Conservation (phyloP, 1,140 invertebrate genomes). For the Papilio xuthus region DNA sequence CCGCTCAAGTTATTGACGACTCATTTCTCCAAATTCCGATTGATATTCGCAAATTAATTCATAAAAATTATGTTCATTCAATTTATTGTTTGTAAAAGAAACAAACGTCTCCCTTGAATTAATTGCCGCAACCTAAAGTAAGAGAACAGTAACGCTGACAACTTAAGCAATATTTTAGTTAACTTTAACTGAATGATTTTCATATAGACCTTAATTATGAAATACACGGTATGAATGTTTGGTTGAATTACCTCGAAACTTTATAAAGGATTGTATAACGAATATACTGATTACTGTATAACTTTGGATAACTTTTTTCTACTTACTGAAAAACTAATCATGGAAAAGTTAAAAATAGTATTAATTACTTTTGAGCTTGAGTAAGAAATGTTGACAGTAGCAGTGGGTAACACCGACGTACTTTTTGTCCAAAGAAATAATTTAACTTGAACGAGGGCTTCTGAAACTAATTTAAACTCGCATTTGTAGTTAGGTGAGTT, state of each 20-base stretch:
- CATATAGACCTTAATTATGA: too few relatives aligned
- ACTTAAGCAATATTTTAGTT: too few relatives aligned
- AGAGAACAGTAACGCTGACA: too few relatives aligned
- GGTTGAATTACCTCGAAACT: too few relatives aligned
- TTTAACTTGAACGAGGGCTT: conserved; percentile 21
- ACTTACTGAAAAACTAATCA: not conserved
- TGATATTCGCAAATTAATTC: not conserved
- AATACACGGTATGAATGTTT: too few relatives aligned
- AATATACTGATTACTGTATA: too few relatives aligned
- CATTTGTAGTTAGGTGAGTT: conserved; percentile 31
- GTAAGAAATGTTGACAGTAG: not conserved
- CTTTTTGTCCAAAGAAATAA: conserved; percentile 30
- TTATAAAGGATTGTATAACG: too few relatives aligned
- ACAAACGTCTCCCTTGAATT: not conserved
- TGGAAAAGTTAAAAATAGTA: not conserved
- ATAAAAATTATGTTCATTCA: not conserved
- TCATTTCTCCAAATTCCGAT: not conserved
- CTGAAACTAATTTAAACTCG: conserved; percentile 27
- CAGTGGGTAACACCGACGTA: not conserved
- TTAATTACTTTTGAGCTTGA: not conserved
- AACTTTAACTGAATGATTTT: too few relatives aligned
- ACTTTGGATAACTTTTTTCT: not conserved
- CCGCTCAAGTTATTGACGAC: not conserved
- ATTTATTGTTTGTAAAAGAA: not conserved
- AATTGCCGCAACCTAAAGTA: not conserved